Evolutionary conservation across 2,113 vertebrate genomes (phyloP), one percentile per base, ranked within the genome.

Genomic region (Brachyhypopomus gauderio): DNA sequence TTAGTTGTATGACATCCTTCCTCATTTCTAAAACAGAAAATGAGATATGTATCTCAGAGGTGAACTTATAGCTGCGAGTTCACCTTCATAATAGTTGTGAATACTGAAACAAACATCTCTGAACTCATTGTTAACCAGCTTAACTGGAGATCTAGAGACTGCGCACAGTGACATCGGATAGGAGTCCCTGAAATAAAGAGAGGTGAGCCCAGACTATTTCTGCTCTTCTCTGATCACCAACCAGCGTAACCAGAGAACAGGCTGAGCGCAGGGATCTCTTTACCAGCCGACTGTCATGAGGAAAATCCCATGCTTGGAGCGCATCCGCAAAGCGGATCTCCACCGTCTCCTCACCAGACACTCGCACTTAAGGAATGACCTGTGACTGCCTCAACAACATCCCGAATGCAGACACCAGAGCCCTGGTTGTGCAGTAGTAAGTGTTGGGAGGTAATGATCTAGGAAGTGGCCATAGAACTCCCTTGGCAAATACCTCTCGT

Each of bases 201-300:
- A 30, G 16, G 60, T 9, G 16, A 76, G 19, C 19, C 60, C 25
- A 78, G 20, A 58, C 25, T 48, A 48, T 55, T 72, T 55, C 52
- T 30, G 66, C 73, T 62, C 36, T 45, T 22, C 41, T 17, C 72
- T 71, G 59, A 77, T 76, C 11, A 36, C 20, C 23, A 41, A 58
- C 62, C 52, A 77, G n/a, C 27, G 79, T 76, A 84, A 84, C 79
- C 22, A 30, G 79, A 83, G 75, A 78, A 4, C 71, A 34, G 52
- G 36, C 52, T 30, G 45, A 75, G 72, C 52, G 22, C 76, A 23
- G 9, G 66, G 82, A 82, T 84, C 83, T 64, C 25, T 84, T 84
- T 62, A 82, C 82, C 59, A 9, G 11, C 83, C 36, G 17, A 78
- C 36, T 7, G 77, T 22, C 62, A 80, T 81, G 79, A 78, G 63